Evolutionary conservation across 2,888 invertebrate species (phyloP).

Genomic region (Caenorhabditis uteleia): DNA sequence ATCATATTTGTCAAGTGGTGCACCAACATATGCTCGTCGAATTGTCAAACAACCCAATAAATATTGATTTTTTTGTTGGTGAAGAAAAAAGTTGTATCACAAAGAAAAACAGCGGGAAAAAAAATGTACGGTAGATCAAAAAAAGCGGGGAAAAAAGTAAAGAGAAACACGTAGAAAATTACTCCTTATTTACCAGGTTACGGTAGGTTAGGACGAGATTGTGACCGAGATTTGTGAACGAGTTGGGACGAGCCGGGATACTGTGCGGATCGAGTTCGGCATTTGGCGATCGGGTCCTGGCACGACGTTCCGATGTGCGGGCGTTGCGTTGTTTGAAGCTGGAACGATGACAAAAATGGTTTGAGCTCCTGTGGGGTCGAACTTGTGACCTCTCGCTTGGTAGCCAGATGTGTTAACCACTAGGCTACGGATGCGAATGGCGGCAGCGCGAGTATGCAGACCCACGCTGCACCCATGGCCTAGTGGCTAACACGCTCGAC

Average conservation of each 20-base stretch:
- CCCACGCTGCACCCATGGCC: too few species aligned
- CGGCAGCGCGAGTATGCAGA: too few species aligned
- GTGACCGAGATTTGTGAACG: constrained; percentile 67
- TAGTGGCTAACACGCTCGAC: too few species aligned
- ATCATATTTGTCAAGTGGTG: neutral
- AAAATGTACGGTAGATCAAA: neutral
- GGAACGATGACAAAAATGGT: constrained; percentile 11
- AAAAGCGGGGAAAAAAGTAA: constrained; percentile 1
- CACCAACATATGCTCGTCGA: neutral
- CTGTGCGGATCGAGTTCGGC: constrained; percentile 39
- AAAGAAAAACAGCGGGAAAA: neutral
- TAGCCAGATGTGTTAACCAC: too few species aligned
- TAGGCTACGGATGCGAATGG: too few species aligned
- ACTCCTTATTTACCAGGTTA: constrained; percentile 50
- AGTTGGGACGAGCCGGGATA: constrained; percentile 62
- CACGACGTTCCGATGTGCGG: constrained; percentile 53
- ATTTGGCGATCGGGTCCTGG: constrained; percentile 60
- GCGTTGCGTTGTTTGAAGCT: constrained; percentile 41
- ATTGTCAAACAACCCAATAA: constrained; percentile 1
- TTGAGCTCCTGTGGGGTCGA: too few species aligned
- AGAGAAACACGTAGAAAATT: neutral
- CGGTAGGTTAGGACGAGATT: constrained; percentile 63
- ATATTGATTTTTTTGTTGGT: too few species aligned
- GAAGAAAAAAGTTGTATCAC: too few species aligned
- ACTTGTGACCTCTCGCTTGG: too few species aligned